Base-by-base conservation (phyloP, 2,113 vertebrate genomes). In the Corydoras sp. region DNA sequence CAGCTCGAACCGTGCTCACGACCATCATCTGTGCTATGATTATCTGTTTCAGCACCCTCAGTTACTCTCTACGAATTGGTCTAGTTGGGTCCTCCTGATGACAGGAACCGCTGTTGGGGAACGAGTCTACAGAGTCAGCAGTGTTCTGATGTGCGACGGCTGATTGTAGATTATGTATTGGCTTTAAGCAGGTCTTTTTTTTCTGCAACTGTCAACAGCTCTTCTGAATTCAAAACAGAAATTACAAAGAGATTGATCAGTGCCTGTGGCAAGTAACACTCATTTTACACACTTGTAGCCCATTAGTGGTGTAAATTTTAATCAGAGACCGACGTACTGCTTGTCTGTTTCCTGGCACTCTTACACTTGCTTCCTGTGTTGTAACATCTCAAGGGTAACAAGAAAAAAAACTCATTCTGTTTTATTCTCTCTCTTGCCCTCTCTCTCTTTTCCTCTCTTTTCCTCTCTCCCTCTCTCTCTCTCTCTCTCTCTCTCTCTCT, bases 21-120 rank as follows among this genome's bases (percentile, higher is more conserved):
- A 71, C 68, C 63, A 81, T 78, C 67, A 79, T 79, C 79, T 84
- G 79, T 79, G 76, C 81, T 79, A 71, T 81, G 74, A 81, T 82
- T 75, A 83, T 79, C 77, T 78, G 67, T 85, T 87, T 84, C 79
- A 79, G 54, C 73, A 83, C 70, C 79, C 51, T 63, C 35, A 18
- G n/a, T 73, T 72, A 51, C 62, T 58, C 68, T 76, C 49, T 79
- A 66, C 77, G 73, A 65, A 73, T 60, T 75, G 65, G 81, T 77
- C 76, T 77, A 82, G 77, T 74, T 60, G 11, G 60, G 53, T 74
- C 65, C 32, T 15, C 68, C 68, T 50, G 62, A 65, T 76, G 68
- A 76, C 68, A 71, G 62, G 62, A 75, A 48, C 15, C 55, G 62
- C 54, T 54, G 61, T 65, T 75, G 59, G 74, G 55, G 60, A 71